Evolutionary conservation across 2,888 invertebrate genomes (phyloP).

Genomic region (Hydrotaea cyrtoneurina): DNA sequence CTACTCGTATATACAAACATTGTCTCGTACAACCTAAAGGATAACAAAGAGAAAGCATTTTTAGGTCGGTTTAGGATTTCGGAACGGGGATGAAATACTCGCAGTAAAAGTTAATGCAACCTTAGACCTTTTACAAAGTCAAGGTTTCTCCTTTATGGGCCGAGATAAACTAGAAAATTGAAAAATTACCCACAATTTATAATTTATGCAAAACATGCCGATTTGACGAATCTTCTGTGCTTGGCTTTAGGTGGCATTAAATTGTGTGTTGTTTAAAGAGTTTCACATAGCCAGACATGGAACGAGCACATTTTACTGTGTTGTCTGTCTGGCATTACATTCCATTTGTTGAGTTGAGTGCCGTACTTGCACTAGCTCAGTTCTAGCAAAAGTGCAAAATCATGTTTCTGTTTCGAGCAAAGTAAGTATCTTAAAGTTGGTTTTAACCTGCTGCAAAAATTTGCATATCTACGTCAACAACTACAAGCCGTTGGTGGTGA

Average conservation of each 20-base stretch:
- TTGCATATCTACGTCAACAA: slow-evolving; percentile 28
- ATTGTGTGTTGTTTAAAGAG: background rate
- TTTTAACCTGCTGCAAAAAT: slow-evolving; percentile 11
- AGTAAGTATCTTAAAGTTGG: slow-evolving; percentile 14
- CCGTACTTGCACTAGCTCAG: no score
- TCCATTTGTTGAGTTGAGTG: no score
- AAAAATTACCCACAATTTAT: slow-evolving; percentile 5
- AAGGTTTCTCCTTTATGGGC: background rate
- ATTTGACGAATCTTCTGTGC: slow-evolving; percentile 13
- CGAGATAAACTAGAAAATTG: background rate
- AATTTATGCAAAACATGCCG: background rate
- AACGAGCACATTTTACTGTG: background rate
- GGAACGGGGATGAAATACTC: no score
- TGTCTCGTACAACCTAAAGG: background rate
- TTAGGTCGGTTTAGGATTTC: background rate
- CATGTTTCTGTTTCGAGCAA: slow-evolving; percentile 1
- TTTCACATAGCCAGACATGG: background rate
- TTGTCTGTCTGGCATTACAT: background rate
- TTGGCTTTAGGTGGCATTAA: slow-evolving; percentile 14
- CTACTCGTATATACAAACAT: no score
- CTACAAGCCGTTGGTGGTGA: background rate
- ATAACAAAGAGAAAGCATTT: background rate
- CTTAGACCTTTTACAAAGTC: background rate
- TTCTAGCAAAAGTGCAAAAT: slow-evolving; percentile 30
- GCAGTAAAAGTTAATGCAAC: background rate